phyloP scores from a whole-genome alignment of 2,113 vertebrate genomes.

The Okapia johnstoni region DNA sequence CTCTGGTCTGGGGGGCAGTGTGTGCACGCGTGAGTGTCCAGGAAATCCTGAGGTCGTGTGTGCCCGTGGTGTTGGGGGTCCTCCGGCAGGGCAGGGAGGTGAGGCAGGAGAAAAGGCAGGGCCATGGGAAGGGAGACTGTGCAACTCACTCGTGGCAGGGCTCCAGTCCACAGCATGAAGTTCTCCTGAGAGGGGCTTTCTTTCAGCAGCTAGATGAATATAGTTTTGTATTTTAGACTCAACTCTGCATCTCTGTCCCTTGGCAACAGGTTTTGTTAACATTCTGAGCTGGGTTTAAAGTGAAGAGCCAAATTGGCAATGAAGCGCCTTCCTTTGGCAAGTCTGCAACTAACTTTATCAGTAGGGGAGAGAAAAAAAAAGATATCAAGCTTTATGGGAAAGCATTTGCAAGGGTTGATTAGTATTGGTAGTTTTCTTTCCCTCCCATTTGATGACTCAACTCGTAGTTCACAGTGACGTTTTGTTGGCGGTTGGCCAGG shows the following conservation, averaged over 20 bases:
- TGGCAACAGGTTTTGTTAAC: conserved; percentile 65
- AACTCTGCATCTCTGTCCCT: background rate
- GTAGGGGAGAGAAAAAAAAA: background rate
- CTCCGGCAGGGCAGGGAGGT: background rate
- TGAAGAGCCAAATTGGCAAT: conserved; percentile 23
- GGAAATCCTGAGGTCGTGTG: background rate
- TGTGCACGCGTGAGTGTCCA: accelerated
- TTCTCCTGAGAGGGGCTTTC: background rate
- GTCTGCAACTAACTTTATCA: background rate
- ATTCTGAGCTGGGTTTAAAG: background rate
- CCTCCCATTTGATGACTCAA: conserved; percentile 29
- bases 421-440: background rate
- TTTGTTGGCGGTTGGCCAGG: background rate
- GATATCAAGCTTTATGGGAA: background rate
- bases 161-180: background rate
- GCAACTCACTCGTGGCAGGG: background rate
- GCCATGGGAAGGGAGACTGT: background rate
- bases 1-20: background rate
- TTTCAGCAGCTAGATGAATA: background rate
- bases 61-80: background rate
- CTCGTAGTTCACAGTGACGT: background rate
- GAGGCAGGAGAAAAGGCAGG: background rate
- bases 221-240: conserved; percentile 40
- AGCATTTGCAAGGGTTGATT: background rate
- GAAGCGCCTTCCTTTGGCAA: conserved; percentile 41